Conservation (phyloP, 30 jellyfish, hydroid and myxozoan species). For the Chrysaora quinquecirrha region DNA sequence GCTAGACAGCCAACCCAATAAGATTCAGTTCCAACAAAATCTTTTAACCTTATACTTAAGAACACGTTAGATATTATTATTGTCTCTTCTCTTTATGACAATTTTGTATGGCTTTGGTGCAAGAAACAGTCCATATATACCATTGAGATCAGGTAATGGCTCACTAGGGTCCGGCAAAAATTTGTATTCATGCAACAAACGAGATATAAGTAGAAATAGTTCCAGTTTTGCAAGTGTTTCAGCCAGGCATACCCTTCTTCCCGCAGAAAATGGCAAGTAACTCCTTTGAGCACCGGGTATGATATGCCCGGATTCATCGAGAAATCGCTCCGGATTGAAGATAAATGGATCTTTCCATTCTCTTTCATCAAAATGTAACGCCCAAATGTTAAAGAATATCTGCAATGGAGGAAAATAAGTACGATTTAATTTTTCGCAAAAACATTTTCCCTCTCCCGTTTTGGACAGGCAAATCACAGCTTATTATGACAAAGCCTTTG, state of each 20-base stretch:
- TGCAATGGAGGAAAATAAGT: slow-evolving; percentile 9
- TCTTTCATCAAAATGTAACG: slow-evolving; percentile 70
- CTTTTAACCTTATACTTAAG: too few relatives aligned
- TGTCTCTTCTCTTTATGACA: slow-evolving; percentile 32
- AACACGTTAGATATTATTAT: too few relatives aligned
- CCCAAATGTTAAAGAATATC: slow-evolving; percentile 78
- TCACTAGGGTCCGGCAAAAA: slow-evolving; percentile 69
- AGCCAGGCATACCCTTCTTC: slow-evolving; percentile 83
- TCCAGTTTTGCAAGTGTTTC: slow-evolving; percentile 84
- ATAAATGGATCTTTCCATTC: slow-evolving; percentile 75
- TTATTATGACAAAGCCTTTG: too few relatives aligned
- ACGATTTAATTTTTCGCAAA: too few relatives aligned
- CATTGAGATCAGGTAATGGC: slow-evolving; percentile 80
- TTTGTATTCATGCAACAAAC: slow-evolving; percentile 60
- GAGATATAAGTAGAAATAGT: slow-evolving; percentile 61
- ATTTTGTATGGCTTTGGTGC: slow-evolving; percentile 80
- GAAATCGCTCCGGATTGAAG: slow-evolving; percentile 78
- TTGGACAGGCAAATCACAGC: too few relatives aligned
- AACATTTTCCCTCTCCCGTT: too few relatives aligned
- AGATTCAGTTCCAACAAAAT: too few relatives aligned
- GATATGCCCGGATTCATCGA: slow-evolving; percentile 65
- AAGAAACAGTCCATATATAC: slow-evolving; percentile 80
- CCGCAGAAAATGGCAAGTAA: slow-evolving; percentile 86
- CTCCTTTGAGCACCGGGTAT: slow-evolving; percentile 76
- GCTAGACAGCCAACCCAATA: too few relatives aligned